Conservation (phyloP, 2,888 invertebrate genomes). For the Tillus elongatus region DNA sequence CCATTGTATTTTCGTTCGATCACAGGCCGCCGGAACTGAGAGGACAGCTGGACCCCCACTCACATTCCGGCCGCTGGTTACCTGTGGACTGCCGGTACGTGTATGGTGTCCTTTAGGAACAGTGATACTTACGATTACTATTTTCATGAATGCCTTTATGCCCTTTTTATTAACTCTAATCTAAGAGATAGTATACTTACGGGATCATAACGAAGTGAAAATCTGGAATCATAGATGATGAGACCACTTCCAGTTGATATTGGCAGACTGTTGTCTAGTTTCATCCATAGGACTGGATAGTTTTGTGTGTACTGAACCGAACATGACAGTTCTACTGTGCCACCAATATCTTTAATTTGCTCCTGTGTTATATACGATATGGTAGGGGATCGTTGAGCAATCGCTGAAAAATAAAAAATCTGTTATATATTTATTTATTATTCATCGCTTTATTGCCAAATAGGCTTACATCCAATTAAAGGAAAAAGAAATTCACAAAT, state of each 20-base stretch:
- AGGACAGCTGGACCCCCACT: too few relatives aligned
- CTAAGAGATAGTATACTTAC: conserved; percentile 29
- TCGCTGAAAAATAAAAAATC: conserved; percentile 42
- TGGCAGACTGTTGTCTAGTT: conserved; percentile 63
- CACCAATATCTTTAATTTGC: conserved; percentile 86
- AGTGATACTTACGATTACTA: too few relatives aligned
- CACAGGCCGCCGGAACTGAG: too few relatives aligned
- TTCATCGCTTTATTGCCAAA: background rate
- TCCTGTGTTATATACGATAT: conserved; percentile 88
- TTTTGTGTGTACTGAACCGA: conserved; percentile 83
- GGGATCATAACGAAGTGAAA: conserved; percentile 68
- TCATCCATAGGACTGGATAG: conserved; percentile 76
- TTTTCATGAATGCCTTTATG: too few relatives aligned
- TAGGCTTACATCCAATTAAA: too few relatives aligned
- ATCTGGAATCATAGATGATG: conserved; percentile 77
- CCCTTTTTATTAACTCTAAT: too few relatives aligned
- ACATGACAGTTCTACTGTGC: conserved; percentile 77
- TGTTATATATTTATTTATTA: conserved; percentile 5
- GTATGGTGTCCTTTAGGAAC: too few relatives aligned
- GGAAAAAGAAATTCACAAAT: too few relatives aligned
- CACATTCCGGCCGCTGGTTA: too few relatives aligned
- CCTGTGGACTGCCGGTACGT: too few relatives aligned
- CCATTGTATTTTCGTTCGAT: too few relatives aligned
- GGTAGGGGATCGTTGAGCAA: conserved; percentile 70
- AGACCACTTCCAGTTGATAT: conserved; percentile 76